Percentiles rank a stretch among this genome's conserved stretches.
These are phyloP conservation scores for Actinemys pallida DNA, from an alignment of 2,113 vertebrate genomes.

Conservation along the genomic window DNA sequence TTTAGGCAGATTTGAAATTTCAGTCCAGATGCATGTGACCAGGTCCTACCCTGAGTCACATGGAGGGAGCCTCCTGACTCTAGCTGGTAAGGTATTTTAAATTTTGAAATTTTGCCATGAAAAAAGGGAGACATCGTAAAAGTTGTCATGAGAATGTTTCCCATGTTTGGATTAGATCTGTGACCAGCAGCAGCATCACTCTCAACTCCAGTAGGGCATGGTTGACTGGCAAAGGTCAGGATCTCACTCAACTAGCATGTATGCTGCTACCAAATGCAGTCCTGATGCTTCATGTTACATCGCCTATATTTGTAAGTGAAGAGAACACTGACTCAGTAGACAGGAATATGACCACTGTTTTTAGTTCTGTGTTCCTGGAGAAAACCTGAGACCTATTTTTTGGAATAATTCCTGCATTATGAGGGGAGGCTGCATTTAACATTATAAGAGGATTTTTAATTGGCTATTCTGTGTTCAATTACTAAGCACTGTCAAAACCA, in stretches of 20 bases:
- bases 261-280: neutral
- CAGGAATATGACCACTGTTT: neutral
- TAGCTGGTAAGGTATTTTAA: no score
- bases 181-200: neutral
- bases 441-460: neutral
- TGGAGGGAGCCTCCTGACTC: neutral
- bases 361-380: slow-evolving; percentile 4
- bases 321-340: neutral
- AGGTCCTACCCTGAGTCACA: neutral
- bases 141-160: neutral
- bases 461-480: neutral
- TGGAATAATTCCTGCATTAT: neutral
- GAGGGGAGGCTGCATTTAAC: neutral
- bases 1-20: neutral
- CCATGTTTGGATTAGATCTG: neutral
- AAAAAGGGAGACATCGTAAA: neutral
- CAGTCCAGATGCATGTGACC: accelerated
- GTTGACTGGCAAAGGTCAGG: neutral
- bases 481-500: neutral
- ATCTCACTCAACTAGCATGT: neutral
- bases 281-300: neutral
- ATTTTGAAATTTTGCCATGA: neutral
- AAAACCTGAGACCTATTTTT: neutral
- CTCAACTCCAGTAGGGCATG: neutral
- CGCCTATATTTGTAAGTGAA: neutral